Base-by-base conservation (phyloP, 2,888 invertebrate species). In the Zaprionus bogoriensis region DNA sequence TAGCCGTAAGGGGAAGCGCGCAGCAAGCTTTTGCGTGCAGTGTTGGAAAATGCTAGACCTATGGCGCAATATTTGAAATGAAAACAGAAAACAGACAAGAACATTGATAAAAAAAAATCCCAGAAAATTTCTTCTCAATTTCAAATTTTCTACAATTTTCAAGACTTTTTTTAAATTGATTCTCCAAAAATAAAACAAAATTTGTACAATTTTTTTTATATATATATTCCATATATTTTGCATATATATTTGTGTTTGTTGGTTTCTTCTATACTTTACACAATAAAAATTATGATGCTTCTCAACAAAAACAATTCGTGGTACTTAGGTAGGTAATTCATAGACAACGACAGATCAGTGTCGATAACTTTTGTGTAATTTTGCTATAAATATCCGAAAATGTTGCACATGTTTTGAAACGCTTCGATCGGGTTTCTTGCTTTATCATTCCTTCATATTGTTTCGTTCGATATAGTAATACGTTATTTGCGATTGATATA, bases 151-250 rank as follows among this genome's bases (percentile, higher is more conserved):
- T 27, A 14, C 12, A 14, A n/a, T 4, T 32, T 12, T 14, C 6
- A 3, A 3, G 6, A 1, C 2, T n/a, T 5, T 4, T 32, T 14
- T 32, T 2, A 6, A 12, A 32, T 12, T 6, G 0, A 1, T n/a
- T 3, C 4, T 14, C 14, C 23, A 25, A 23, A 47, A 30, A 23
- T 12, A 44, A 22, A 44, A 23, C 7, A 12, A 6, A 22, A 19
- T 36, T 44, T 5, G 7, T 45, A 36, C 17, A 17, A 17, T 20
- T 38, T 46, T 48, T 41, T 79, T 41, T 65, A 57, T 72, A 61
- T 75, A 67, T 80, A 78, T 81, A 77, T 76, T 81, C 54, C 78
- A 80, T 80, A 84, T 80, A 81, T 84, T 80, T 80, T 76, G 76
- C 74, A 84, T 84, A 84, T 80, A 77, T 78, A 68, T 77, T 63